phyloP scores from a whole-genome alignment of 2,113 vertebrate genomes.

The Climacteris rufus region DNA sequence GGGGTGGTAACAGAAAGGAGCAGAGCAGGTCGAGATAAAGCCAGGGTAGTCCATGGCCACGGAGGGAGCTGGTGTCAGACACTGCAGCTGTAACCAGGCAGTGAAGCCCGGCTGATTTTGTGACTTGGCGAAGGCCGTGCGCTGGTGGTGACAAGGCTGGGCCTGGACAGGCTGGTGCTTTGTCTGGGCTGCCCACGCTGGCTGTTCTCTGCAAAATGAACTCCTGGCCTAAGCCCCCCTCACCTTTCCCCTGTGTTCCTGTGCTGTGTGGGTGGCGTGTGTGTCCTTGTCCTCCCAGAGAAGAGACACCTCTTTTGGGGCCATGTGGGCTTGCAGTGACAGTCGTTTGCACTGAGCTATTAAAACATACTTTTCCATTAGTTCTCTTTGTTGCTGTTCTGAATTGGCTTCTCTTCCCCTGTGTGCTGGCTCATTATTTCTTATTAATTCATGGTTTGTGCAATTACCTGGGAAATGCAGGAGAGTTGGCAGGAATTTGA shows the following conservation, averaged over 20 bases:
- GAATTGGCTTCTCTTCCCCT: slow-evolving; percentile 2
- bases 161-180: background rate
- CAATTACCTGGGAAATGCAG: slow-evolving; percentile 24
- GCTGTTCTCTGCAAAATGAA: background rate
- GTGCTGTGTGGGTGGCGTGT: background rate
- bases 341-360: background rate
- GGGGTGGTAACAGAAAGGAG: background rate
- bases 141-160: background rate
- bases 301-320: background rate
- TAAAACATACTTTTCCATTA: background rate
- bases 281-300: background rate
- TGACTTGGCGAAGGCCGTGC: accelerated
- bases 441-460: slow-evolving; percentile 20
- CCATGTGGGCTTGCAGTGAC: background rate
- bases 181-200: background rate
- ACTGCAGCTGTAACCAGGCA: background rate
- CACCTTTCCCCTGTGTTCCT: background rate
- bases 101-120: background rate
- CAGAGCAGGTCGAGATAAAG: background rate
- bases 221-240: background rate
- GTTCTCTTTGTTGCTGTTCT: background rate
- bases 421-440: slow-evolving; percentile 34
- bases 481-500: background rate
- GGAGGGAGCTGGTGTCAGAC: background rate
- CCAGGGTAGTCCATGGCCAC: accelerated